Conservation (phyloP, 2,113 vertebrate species). For the Trogon melanurus region DNA sequence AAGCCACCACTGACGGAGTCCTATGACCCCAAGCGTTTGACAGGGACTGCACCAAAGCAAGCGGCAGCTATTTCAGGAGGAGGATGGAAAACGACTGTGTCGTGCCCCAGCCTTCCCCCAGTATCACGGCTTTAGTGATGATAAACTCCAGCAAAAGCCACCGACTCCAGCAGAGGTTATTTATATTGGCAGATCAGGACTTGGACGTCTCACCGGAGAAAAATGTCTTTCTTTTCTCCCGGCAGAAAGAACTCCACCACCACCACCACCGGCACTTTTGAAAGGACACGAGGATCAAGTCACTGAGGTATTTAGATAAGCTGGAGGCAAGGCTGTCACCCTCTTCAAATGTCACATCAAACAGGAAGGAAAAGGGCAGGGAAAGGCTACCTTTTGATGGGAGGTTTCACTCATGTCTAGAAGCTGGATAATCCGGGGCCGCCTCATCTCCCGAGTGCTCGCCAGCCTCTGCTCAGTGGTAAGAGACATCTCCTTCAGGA, state of each 20-base stretch:
- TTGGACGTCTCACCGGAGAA: accelerated
- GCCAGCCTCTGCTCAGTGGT: constrained; percentile 81
- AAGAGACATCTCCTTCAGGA: constrained; percentile 83
- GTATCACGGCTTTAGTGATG: accelerated
- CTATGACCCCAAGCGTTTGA: neutral
- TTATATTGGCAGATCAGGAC: neutral
- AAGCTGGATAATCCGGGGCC: constrained; percentile 78
- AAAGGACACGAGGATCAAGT: neutral
- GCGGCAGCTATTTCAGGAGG: neutral
- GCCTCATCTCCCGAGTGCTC: constrained; percentile 66
- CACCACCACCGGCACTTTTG: neutral
- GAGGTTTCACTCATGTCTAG: constrained; percentile 78
- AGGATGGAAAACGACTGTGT: neutral
- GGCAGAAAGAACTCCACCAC: neutral
- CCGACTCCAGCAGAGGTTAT: neutral
- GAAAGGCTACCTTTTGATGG: constrained; percentile 83
- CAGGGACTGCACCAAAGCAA: neutral
- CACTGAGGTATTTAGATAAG: neutral
- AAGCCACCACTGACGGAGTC: neutral
- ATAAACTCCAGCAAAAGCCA: neutral
- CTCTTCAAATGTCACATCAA: neutral
- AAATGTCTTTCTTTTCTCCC: neutral
- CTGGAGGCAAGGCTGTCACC: neutral
- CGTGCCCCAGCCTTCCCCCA: neutral
- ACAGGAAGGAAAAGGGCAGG: neutral